Conservation (phyloP, 1,140 invertebrate species). For the Drosophila orosa region DNA sequence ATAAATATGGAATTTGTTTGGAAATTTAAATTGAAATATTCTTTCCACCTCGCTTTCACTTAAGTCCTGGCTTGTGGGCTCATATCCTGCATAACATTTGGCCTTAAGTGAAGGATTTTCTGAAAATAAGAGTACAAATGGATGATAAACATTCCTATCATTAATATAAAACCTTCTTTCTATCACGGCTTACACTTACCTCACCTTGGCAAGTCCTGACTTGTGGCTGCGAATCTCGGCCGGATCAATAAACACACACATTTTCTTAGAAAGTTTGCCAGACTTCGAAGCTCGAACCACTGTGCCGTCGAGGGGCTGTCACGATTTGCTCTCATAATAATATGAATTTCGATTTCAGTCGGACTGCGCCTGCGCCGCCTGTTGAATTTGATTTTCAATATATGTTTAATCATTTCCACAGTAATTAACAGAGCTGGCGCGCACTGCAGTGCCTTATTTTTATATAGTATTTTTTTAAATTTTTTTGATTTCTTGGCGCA, state of each 20-base stretch:
- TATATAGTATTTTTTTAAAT: background rate
- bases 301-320: constrained; percentile 27
- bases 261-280: background rate
- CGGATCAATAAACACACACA: no score
- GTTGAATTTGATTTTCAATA: constrained; percentile 43
- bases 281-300: constrained; percentile 4
- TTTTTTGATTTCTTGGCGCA: constrained; percentile 25
- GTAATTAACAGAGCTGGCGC: constrained; percentile 58
- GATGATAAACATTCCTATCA: background rate
- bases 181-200: background rate
- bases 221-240: no score
- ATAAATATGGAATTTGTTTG: no score
- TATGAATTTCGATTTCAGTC: constrained; percentile 25
- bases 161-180: no score
- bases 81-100: background rate
- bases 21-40: background rate
- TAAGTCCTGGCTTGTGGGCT: background rate
- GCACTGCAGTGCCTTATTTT: background rate
- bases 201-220: background rate
- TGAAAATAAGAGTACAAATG: background rate
- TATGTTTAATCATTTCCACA: constrained; percentile 73
- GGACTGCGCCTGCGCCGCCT: constrained; percentile 1
- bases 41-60: background rate
- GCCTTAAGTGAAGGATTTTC: background rate
- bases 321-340: constrained; percentile 51